Percentiles rank a stretch among this genome's conserved stretches.
Conservation (phyloP, 2,888 invertebrate genomes). For the Ochlodes sylvanus region DNA sequence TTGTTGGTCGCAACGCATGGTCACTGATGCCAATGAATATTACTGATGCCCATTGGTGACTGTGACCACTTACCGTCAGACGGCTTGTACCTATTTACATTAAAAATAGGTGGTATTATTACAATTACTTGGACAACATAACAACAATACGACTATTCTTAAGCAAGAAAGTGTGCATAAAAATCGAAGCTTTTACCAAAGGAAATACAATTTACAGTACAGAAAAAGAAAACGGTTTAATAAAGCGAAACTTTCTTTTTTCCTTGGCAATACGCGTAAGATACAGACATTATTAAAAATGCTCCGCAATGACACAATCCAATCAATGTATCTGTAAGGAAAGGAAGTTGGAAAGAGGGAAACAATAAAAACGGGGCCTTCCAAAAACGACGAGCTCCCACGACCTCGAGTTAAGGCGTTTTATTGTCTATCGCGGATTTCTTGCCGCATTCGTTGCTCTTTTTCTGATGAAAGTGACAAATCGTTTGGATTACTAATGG, state of each 20-base stretch:
- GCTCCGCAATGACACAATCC: background rate
- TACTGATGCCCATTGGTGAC: no score
- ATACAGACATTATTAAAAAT: slow-evolving; percentile 5
- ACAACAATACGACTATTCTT: no score
- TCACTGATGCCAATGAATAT: no score
- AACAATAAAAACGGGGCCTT: background rate
- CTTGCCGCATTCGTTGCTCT: slow-evolving; percentile 7
- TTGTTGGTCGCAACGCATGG: no score
- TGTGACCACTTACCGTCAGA: no score
- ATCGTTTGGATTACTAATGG: slow-evolving; percentile 15
- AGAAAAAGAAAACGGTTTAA: no score
- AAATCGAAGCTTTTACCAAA: no score
- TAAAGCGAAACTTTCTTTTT: background rate
- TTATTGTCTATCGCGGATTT: slow-evolving; percentile 21
- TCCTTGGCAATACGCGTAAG: background rate
- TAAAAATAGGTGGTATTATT: no score
- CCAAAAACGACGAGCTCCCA: slow-evolving; percentile 7
- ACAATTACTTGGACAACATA: no score
- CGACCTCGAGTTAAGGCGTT: slow-evolving; percentile 5
- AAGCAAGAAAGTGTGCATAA: no score
- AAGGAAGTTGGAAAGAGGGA: background rate
- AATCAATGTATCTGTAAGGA: slow-evolving; percentile 1
- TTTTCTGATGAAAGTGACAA: slow-evolving; percentile 31
- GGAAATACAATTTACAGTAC: no score
- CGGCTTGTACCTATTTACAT: no score